These are phyloP conservation scores for Uromys caudimaculatus DNA, from an alignment of 2,797 vertebrate genomes.

Conservation along the genomic window DNA sequence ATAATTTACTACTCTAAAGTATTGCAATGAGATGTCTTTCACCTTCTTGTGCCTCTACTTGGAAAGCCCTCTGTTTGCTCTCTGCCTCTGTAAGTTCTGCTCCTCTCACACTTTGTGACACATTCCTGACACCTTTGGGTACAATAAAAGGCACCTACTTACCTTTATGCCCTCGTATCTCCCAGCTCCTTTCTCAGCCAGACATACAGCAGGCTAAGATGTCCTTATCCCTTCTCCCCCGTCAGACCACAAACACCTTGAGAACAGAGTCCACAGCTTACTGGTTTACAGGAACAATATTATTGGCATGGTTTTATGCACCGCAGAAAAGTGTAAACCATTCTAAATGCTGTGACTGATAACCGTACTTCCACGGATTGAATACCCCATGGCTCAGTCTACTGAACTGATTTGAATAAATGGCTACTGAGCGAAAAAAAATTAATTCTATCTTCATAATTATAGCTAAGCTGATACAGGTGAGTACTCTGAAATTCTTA, in stretches of 20 bases:
- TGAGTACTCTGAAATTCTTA: slow-evolving; percentile 55
- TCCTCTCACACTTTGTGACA: not conserved
- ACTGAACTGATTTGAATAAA: slow-evolving; percentile 61
- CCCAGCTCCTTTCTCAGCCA: not conserved
- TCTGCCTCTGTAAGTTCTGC: not conserved
- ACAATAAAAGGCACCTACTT: not conserved
- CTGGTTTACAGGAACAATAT: not conserved
- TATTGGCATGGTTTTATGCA: not conserved
- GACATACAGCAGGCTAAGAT: not conserved
- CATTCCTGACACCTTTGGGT: not conserved
- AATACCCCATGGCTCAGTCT: not conserved
- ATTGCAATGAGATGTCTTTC: not conserved
- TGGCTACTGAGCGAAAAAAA: slow-evolving; percentile 64
- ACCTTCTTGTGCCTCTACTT: not conserved
- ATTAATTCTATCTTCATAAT: slow-evolving; percentile 73
- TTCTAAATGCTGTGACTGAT: not conserved
- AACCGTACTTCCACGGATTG: not conserved
- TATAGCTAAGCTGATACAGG: slow-evolving; percentile 77
- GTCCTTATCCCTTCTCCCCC: not conserved
- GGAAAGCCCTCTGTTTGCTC: not conserved
- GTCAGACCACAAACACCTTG: not conserved
- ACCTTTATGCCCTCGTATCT: not conserved
- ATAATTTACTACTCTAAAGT: not conserved
- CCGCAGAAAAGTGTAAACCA: slow-evolving; percentile 41
- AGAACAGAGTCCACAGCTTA: not conserved